These are phyloP conservation scores for Gymnosoma rotundatum DNA, from an alignment of 2,888 invertebrate genomes.

Conservation along the genomic window DNA sequence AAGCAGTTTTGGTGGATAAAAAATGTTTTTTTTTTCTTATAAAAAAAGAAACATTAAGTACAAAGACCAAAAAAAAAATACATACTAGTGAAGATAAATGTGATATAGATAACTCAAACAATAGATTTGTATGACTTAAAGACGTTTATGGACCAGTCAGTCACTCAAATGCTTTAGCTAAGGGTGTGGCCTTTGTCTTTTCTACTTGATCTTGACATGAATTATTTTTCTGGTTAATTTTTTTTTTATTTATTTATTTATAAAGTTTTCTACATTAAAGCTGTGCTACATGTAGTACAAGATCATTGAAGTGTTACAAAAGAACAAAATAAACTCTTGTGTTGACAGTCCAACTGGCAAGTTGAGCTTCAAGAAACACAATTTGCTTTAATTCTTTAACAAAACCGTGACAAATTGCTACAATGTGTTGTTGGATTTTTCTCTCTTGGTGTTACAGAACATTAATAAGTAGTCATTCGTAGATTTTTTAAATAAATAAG, in stretches of 20 bases:
- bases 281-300: no score
- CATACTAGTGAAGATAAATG: conserved; percentile 45
- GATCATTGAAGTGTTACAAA: conserved; percentile 1
- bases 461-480: conserved; percentile 55
- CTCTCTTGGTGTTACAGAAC: conserved; percentile 16
- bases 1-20: conserved; percentile 4
- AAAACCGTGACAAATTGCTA: conserved; percentile 44
- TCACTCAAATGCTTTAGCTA: conserved; percentile 21
- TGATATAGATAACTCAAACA: conserved; percentile 39
- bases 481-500: conserved; percentile 41
- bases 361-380: not conserved
- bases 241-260: no score
- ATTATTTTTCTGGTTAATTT: conserved; percentile 4
- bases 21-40: not conserved
- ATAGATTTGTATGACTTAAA: conserved; percentile 36
- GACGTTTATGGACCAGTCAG: conserved; percentile 31
- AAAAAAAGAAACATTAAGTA: not conserved
- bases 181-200: conserved; percentile 58
- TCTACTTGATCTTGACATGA: conserved; percentile 43
- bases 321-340: conserved; percentile 43
- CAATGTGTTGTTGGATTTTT: not conserved
- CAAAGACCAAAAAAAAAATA: conserved; percentile 21
- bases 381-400: conserved; percentile 9
- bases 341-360: conserved; percentile 62
- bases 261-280: not conserved